These are phyloP conservation scores for Eulemur rufifrons DNA, from an alignment of 2,113 vertebrate species.

Conservation along the genomic window DNA sequence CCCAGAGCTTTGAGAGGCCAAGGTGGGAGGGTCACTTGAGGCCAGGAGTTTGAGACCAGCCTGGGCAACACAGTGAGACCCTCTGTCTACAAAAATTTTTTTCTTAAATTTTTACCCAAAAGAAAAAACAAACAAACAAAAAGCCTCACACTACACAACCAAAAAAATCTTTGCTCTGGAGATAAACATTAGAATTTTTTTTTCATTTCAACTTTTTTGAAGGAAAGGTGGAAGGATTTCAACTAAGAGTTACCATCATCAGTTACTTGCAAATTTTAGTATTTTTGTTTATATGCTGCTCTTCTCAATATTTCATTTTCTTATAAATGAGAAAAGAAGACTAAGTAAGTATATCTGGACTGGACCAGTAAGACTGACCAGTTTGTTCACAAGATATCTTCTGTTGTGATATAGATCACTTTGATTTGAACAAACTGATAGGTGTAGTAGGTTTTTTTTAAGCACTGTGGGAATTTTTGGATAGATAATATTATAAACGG, in stretches of 20 bases:
- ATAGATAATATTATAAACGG: slow-evolving; percentile 3
- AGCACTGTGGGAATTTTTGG: not conserved
- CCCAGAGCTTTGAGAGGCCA: not conserved
- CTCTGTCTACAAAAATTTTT: too few species aligned
- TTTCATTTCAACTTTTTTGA: not conserved
- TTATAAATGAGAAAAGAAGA: not conserved
- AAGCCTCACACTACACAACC: not conserved
- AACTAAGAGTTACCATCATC: not conserved
- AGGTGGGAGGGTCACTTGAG: not conserved
- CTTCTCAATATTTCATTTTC: slow-evolving; percentile 29
- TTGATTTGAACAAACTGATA: not conserved
- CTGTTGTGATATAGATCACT: not conserved
- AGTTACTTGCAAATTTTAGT: not conserved
- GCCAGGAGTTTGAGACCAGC: not conserved
- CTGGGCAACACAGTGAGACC: not conserved
- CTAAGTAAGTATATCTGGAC: not conserved
- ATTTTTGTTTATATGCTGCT: not conserved
- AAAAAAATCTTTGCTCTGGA: not conserved
- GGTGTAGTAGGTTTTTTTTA: not conserved
- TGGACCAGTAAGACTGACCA: not conserved
- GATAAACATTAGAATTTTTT: not conserved
- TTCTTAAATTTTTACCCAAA: too few species aligned
- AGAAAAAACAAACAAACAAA: too few species aligned
- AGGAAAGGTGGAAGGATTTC: not conserved
- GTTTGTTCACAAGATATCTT: not conserved